phyloP scores from a whole-genome alignment of 2,888 invertebrate species.

The Agrilus cyanescens region DNA sequence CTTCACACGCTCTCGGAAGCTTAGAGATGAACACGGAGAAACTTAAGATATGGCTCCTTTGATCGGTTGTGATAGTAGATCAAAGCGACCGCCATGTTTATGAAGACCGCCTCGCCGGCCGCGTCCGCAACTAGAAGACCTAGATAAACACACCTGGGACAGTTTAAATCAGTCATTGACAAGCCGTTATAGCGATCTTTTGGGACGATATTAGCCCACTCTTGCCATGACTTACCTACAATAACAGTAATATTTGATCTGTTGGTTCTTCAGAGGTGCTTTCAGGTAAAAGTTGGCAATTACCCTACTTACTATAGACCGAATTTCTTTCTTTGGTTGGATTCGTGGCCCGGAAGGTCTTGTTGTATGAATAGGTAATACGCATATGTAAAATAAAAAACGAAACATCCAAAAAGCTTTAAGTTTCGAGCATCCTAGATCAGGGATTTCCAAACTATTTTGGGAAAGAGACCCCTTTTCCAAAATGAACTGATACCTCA shows the following conservation, averaged over 20 bases:
- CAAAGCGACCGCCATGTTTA: slow-evolving; percentile 31
- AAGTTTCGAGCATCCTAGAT: no score
- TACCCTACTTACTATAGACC: slow-evolving; percentile 20
- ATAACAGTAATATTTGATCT: slow-evolving; percentile 14
- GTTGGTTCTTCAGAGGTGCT: slow-evolving; percentile 13
- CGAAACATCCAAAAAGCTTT: no score
- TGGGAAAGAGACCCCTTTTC: no score
- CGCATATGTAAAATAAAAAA: no score
- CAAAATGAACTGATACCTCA: no score
- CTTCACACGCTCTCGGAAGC: slow-evolving; percentile 13
- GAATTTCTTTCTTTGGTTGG: neutral
- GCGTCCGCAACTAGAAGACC: slow-evolving; percentile 21
- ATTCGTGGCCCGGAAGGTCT: no score
- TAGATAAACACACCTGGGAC: slow-evolving; percentile 35
- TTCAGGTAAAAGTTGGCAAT: no score
- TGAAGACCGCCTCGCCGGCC: slow-evolving; percentile 23
- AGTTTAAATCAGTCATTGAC: slow-evolving; percentile 33
- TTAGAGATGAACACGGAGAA: slow-evolving; percentile 9
- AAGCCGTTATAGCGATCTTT: slow-evolving; percentile 22
- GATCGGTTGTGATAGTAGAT: slow-evolving; percentile 20
- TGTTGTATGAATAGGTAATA: no score
- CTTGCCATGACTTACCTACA: slow-evolving; percentile 10
- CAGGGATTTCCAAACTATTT: no score
- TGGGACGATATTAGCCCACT: neutral
- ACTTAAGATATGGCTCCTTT: slow-evolving; percentile 18